These are phyloP conservation scores for Pterostichus niger DNA, from an alignment of 2,888 invertebrate species.

Conservation along the genomic window DNA sequence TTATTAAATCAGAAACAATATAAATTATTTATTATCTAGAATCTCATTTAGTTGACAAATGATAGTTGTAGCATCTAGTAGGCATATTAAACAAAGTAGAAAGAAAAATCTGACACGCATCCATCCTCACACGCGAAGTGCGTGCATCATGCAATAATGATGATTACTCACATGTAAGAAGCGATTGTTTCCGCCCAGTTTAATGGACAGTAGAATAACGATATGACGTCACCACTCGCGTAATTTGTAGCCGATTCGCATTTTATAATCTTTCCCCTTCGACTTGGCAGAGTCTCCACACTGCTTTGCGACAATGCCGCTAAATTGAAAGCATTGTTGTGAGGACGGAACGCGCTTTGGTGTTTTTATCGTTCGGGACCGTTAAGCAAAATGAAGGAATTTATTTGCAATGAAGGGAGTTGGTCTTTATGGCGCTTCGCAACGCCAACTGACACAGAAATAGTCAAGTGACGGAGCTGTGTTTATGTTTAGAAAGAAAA, in stretches of 20 bases:
- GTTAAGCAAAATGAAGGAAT: constrained; percentile 60
- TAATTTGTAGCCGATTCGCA: constrained; percentile 26
- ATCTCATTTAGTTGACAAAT: neutral
- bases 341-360: constrained; percentile 37
- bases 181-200: neutral
- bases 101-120: too few species aligned
- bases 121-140: neutral
- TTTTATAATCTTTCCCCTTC: constrained; percentile 11
- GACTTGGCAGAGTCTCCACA: neutral
- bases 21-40: neutral
- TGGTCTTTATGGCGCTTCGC: constrained; percentile 17
- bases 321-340: constrained; percentile 39
- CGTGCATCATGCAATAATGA: neutral
- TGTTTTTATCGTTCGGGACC: constrained; percentile 63
- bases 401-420: constrained; percentile 52
- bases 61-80: neutral
- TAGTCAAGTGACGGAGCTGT: constrained; percentile 8
- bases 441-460: constrained; percentile 23
- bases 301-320: neutral
- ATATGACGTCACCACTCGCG: constrained; percentile 10
- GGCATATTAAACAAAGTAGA: neutral
- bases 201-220: neutral
- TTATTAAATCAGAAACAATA: constrained; percentile 7
- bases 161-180: neutral
- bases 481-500: constrained; percentile 47